A percentile compares a stretch with the other conserved stretches of the same genome.
Evolutionary conservation across 2,888 invertebrate genomes (phyloP).

Genomic region (Nesidiocoris tenuis): DNA sequence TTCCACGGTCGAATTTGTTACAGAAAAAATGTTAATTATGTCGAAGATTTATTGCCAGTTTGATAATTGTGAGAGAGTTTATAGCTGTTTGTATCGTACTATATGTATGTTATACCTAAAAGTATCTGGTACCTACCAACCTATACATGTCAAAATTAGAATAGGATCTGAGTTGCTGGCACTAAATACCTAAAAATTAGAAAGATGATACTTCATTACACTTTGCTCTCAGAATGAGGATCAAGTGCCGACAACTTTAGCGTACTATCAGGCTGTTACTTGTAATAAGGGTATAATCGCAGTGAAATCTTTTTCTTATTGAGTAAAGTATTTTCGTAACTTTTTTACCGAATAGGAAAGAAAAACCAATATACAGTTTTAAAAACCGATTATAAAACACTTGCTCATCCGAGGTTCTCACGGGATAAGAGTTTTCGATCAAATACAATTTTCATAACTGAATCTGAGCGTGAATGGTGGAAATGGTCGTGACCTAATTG

Average conservation of each 20-base stretch:
- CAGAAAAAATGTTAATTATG: no score
- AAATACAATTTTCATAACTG: not conserved
- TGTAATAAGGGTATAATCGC: slow-evolving; percentile 46
- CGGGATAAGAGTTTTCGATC: not conserved
- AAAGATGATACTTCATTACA: slow-evolving; percentile 21
- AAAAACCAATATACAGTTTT: not conserved
- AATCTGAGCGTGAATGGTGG: not conserved
- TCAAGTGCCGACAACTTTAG: slow-evolving; percentile 31
- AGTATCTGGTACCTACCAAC: not conserved
- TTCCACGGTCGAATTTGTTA: no score
- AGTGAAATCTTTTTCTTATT: slow-evolving; percentile 43
- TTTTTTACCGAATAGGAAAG: slow-evolving; percentile 45
- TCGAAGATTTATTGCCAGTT: no score
- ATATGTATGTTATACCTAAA: slow-evolving; percentile 4
- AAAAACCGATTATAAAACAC: slow-evolving; percentile 21
- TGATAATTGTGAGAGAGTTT: not conserved
- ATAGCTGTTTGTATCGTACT: not conserved
- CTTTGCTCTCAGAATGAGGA: slow-evolving; percentile 22
- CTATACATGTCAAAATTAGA: slow-evolving; percentile 19
- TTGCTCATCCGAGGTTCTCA: slow-evolving; percentile 28
- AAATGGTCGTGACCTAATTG: not conserved
- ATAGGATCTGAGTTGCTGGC: slow-evolving; percentile 41
- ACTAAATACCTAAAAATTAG: slow-evolving; percentile 35
- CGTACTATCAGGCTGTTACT: slow-evolving; percentile 46
- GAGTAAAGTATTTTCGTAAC: slow-evolving; percentile 48